Conservation (phyloP, 2,113 vertebrate genomes). For the Pomatostomus ruficeps region DNA sequence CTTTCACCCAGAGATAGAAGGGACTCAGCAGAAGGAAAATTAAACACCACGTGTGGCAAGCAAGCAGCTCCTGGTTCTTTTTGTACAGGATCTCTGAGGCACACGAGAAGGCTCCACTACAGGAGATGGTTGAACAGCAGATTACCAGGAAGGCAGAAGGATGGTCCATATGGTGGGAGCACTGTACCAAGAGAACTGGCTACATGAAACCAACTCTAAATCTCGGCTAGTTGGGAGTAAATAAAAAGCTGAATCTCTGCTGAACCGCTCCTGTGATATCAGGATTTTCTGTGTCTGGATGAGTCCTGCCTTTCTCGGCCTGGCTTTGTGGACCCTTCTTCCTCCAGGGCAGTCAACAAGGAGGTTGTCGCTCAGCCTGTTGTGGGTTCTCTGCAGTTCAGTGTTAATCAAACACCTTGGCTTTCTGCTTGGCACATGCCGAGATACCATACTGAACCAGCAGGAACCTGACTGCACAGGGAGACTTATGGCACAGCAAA, state of each 20-base stretch:
- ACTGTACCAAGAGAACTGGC: not conserved
- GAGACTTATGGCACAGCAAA: not conserved
- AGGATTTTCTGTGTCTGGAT: not conserved
- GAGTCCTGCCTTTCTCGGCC: not conserved
- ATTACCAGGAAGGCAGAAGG: not conserved
- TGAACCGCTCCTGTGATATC: not conserved
- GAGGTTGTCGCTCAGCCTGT: not conserved
- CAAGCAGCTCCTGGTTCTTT: not conserved
- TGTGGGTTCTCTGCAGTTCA: not conserved
- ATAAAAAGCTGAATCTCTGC: not conserved
- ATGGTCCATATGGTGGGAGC: not conserved
- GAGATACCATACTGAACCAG: not conserved
- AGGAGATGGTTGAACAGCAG: not conserved
- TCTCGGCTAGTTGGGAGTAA: not conserved
- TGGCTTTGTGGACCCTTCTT: not conserved
- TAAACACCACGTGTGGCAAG: not conserved
- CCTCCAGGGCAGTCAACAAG: not conserved
- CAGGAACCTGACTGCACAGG: not conserved
- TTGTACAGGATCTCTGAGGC: not conserved
- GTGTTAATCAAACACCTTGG: not conserved
- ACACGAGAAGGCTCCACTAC: not conserved
- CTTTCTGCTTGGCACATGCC: not conserved
- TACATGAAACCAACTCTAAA: not conserved
- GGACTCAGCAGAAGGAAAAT: not conserved
- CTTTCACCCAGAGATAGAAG: not conserved